phyloP scores from a whole-genome alignment of 2,113 vertebrate genomes.

The Corythaixoides concolor region DNA sequence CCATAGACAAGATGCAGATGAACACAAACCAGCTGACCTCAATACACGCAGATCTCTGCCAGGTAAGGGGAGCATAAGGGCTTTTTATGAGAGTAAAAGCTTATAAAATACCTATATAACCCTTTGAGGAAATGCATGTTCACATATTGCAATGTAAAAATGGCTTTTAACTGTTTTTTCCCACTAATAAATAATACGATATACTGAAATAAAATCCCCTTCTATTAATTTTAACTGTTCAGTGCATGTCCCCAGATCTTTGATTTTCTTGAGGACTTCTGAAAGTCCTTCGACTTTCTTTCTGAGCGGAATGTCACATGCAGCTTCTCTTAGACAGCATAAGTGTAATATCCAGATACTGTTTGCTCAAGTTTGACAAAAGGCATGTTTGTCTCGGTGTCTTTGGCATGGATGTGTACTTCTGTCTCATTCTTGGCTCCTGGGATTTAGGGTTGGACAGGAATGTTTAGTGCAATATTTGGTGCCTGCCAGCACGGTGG shows the following conservation, averaged over 20 bases:
- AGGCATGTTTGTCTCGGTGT: not conserved
- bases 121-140: not conserved
- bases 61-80: conserved; percentile 76
- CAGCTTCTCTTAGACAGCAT: not conserved
- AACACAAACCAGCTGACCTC: conserved; percentile 99
- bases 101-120: not conserved
- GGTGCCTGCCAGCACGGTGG: not conserved
- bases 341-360: not conserved
- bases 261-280: not conserved
- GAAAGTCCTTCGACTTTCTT: not conserved
- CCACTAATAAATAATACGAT: not conserved
- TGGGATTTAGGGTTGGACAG: conserved; percentile 1
- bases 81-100: not conserved
- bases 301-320: not conserved
- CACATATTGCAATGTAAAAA: not conserved
- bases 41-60: conserved; percentile 98
- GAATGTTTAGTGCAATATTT: not conserved
- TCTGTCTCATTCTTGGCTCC: conserved; percentile 20
- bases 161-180: not conserved
- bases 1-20: conserved; percentile 99
- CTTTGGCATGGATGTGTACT: conserved; percentile 19
- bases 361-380: not conserved
- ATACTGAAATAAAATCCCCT: not conserved
- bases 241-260: not conserved
- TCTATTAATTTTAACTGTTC: not conserved